These are phyloP conservation scores for Scaptomyza hsui DNA, from an alignment of 1,140 invertebrate genomes.

Conservation along the genomic window DNA sequence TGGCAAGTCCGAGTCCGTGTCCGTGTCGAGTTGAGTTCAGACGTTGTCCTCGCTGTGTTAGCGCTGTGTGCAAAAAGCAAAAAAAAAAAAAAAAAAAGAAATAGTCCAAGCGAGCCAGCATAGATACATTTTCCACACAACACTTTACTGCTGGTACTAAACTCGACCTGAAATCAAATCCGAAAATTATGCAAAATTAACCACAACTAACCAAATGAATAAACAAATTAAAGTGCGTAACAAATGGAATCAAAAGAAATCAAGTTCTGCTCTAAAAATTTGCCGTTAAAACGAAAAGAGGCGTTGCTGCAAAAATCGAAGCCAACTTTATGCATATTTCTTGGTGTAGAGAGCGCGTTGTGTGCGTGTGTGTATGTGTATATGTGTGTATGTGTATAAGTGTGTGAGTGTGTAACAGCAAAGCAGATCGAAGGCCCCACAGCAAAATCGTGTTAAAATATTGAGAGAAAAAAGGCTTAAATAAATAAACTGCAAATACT, in stretches of 20 bases:
- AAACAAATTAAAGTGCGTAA: conserved; percentile 7
- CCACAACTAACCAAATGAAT: no score
- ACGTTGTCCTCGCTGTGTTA: conserved; percentile 58
- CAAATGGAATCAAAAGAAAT: conserved; percentile 5
- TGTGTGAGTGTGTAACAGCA: conserved; percentile 20
- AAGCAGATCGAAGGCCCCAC: conserved; percentile 2
- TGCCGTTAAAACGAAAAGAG: conserved; percentile 48
- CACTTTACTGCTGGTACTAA: conserved; percentile 60
- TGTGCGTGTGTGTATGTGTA: conserved; percentile 12
- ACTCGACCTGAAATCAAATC: conserved; percentile 3
- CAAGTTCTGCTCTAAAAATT: conserved; percentile 20
- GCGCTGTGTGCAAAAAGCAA: conserved; percentile 62
- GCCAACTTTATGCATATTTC: conserved; percentile 61
- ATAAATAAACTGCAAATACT: background rate
- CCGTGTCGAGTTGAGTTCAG: conserved; percentile 75
- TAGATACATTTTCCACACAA: conserved; percentile 75
- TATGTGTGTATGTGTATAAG: conserved; percentile 18
- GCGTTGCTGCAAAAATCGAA: conserved; percentile 63
- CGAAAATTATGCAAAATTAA: conserved; percentile 7
- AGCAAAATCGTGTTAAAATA: conserved; percentile 12
- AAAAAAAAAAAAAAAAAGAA: conserved; percentile 37
- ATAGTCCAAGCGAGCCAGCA: conserved; percentile 63
- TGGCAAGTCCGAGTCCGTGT: conserved; percentile 61
- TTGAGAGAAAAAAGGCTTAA: background rate
- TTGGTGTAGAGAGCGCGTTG: conserved; percentile 59